Base-by-base conservation (phyloP, 2,113 vertebrate species). In the Campylomormyrus tamandua region DNA sequence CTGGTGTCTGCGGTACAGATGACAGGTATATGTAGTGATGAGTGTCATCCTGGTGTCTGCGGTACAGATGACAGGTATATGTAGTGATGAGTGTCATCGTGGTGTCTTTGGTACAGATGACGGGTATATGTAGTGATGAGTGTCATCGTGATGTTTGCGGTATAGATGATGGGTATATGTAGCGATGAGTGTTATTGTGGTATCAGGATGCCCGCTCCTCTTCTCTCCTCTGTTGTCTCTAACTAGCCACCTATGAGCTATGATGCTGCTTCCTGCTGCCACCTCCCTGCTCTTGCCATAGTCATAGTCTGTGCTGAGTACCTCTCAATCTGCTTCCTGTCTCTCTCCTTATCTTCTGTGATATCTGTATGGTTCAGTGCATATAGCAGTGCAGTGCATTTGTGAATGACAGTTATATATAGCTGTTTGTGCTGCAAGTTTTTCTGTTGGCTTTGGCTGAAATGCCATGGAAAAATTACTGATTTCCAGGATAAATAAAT, bases 221-320 rank as follows among this genome's bases (percentile, higher is more conserved):
- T 45, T 52, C 9, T 87, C 35, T 50, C 24, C 31, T 2, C 85
- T 4, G 2, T 1, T n/a, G 31, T 52, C 58, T 90, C 83, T 83
- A 48, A 39, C 83, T 88, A 84, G 87, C 39, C n/a, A 39, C 86
- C 35, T 45, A 42, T 88, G 50, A 35, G 35, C 27, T 48, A 21
- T 88, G 87, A 88, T 58, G 27, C 77, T 70, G 56, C 39, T 84
- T 90, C 90, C 87, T 88, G 70, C 70, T 58, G 62, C 53, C 87
- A 48, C 52, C 46, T 90, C 87, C 52, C 88, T 42, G 53, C 39
- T 84, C 49, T 42, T 46, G 80, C 39, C 7, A 2, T 46, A 3
- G 24, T 24, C 19, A 3, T 45, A 3, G 9, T 84, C 45, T 3
- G 1, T 9, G 17, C 80, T 24, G 39, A 21, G 35, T 83, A 31